These are phyloP conservation scores for Micromys minutus DNA, from an alignment of 2,113 vertebrate species.

Conservation along the genomic window DNA sequence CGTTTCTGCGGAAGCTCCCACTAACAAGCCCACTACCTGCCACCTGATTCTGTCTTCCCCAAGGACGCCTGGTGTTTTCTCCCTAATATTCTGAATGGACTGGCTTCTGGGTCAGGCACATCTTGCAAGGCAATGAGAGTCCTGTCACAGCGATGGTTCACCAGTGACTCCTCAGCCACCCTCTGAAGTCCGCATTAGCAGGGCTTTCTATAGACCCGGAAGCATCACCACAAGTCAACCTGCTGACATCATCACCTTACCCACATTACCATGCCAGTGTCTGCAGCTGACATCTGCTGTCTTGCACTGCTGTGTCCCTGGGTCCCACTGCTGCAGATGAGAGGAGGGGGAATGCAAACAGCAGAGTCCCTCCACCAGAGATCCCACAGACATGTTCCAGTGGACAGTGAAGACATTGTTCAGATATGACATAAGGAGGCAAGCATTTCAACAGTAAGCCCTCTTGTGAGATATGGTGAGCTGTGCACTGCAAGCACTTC, in stretches of 20 bases:
- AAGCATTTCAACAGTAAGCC: conserved; percentile 85
- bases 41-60: conserved; percentile 49
- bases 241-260: conserved; percentile 75
- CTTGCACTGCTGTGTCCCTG: conserved; percentile 75
- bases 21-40: conserved; percentile 39
- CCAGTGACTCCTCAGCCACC: conserved; percentile 73
- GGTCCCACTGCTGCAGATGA: conserved; percentile 80
- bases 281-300: conserved; percentile 81
- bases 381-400: conserved; percentile 81
- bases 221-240: conserved; percentile 78
- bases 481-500: conserved; percentile 76
- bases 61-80: conserved; percentile 57
- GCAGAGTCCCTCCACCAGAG: conserved; percentile 78
- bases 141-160: neutral
- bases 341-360: conserved; percentile 78
- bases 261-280: conserved; percentile 71
- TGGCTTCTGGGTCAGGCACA: conserved; percentile 65
- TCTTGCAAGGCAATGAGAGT: conserved; percentile 39
- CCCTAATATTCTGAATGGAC: conserved; percentile 71
- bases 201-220: conserved; percentile 73
- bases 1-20: conserved; percentile 60
- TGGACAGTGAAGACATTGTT: conserved; percentile 87
- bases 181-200: conserved; percentile 55
- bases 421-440: conserved; percentile 85
- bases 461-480: conserved; percentile 84